Conservation (phyloP, 1,140 invertebrate species). For the Temnothorax longispinosus region DNA sequence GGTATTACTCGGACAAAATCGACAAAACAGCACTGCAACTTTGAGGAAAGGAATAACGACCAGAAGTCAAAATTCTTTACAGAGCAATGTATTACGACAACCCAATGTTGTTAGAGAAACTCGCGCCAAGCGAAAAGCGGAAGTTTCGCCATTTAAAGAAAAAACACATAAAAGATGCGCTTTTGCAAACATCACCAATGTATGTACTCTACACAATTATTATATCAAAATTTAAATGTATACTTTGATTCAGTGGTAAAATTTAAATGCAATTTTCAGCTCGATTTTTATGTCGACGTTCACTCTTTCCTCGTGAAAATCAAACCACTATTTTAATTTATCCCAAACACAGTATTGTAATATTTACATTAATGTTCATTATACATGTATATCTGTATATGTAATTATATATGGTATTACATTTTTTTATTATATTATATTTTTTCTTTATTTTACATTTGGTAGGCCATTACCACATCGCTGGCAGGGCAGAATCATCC, state of each 20-base stretch:
- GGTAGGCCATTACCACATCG: conserved; percentile 81
- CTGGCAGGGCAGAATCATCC: conserved; percentile 76
- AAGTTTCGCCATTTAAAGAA: conserved; percentile 84
- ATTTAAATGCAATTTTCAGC: neutral
- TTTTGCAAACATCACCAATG: conserved; percentile 93
- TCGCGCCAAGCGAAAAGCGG: conserved; percentile 85
- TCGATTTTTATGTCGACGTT: neutral
- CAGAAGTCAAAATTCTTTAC: conserved; percentile 80
- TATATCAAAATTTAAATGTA: neutral
- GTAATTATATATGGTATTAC: neutral
- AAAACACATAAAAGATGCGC: conserved; percentile 89
- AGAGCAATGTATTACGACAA: conserved; percentile 65
- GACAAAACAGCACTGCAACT: conserved; percentile 79
- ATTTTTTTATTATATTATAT: conserved; percentile 1
- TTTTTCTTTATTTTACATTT: conserved; percentile 1
- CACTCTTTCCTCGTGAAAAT: neutral
- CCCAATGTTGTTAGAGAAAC: conserved; percentile 78
- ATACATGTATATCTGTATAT: no score
- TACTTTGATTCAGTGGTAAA: neutral
- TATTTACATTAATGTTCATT: neutral
- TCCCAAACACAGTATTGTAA: neutral
- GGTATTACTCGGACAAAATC: conserved; percentile 82
- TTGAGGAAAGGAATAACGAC: conserved; percentile 82
- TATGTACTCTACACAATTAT: conserved; percentile 72
- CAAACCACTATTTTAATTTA: neutral